Base-by-base conservation (phyloP, 2,888 invertebrate genomes). In the Ganaspis brasiliensis region DNA sequence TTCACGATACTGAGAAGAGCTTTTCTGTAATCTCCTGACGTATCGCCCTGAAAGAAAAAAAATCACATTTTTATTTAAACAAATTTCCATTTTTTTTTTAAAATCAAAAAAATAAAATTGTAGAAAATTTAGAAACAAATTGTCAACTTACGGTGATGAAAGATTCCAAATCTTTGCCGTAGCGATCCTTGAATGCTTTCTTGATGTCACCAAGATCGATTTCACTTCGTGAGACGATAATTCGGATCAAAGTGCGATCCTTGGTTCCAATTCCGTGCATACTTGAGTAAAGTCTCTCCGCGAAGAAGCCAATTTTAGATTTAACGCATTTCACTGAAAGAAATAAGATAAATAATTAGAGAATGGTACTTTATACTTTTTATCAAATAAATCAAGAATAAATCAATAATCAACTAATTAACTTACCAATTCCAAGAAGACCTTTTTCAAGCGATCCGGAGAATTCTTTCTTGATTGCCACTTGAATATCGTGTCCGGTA, bases 121-220 rank as follows among this genome's bases (percentile, higher is more conserved):
- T 52, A 73, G 21, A 0, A 12, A 49, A n/a, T 35, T 19, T n/a
- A 55, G 37, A 49, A 24, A 2, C 12, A 57, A 8, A 72, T 72
- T 71, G 35, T 95, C 71, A 84, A 94, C 95, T 94, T 94, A 97
- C 98, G 92, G 95, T 93, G 87, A 98, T 96, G 96, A 96, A 97
- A 87, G 94, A 95, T 89, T 97, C 97, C 90, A 98, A 92, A 76
- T 96, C 93, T 91, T 97, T 97, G 88, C 95, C 96, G 89, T 96
- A 98, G 89, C 95, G 95, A 86, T 94, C 93, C 85, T 96, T 96
- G 93, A 97, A 98, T 82, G 97, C 97, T 89, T 96, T 95, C 91
- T 98, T 98, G 89, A 98, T 97, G 91, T 97, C 97, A 75, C 97
- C 97, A 88, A 98, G 94, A 92, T 98, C 98, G 86, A 97, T 97